Percentiles rank a stretch among this genome's conserved stretches.
Conservation (phyloP, 1,140 invertebrate species). For the Brachionus angularis region DNA sequence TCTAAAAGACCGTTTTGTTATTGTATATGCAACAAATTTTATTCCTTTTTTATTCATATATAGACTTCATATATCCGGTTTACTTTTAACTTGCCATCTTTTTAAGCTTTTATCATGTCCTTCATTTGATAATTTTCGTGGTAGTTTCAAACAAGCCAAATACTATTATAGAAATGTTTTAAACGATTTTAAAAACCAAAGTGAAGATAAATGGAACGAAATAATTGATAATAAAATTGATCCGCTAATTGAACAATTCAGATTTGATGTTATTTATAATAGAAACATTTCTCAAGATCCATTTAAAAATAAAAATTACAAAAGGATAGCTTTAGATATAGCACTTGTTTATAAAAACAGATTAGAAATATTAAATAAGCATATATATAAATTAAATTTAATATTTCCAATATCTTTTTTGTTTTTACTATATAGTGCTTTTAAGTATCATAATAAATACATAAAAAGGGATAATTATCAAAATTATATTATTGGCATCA, state of each 20-base stretch:
- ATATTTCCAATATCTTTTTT: slow-evolving; percentile 6
- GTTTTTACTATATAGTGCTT: not conserved
- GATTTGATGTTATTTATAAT: not conserved
- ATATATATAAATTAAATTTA: not conserved
- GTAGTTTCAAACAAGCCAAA: not conserved
- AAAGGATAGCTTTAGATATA: not conserved
- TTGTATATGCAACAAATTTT: not conserved
- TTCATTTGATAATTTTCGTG: not conserved
- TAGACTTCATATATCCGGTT: not conserved
- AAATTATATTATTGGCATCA: slow-evolving; percentile 11
- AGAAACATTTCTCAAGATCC: not conserved
- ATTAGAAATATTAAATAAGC: not conserved
- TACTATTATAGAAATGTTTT: not conserved
- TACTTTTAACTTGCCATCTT: not conserved
- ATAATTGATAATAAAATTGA: too few species aligned
- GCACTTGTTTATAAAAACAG: not conserved
- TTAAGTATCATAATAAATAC: slow-evolving; percentile 17
- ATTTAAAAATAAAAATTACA: not conserved
- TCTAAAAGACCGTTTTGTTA: too few species aligned
- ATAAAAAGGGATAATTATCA: not conserved
- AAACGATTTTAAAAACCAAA: not conserved
- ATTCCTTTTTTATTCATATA: not conserved
- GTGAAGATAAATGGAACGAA: too few species aligned
- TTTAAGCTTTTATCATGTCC: not conserved
- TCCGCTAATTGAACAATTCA: too few species aligned